Conservation (phyloP, 2,888 invertebrate species). For the Hemistola chrysoprasaria region DNA sequence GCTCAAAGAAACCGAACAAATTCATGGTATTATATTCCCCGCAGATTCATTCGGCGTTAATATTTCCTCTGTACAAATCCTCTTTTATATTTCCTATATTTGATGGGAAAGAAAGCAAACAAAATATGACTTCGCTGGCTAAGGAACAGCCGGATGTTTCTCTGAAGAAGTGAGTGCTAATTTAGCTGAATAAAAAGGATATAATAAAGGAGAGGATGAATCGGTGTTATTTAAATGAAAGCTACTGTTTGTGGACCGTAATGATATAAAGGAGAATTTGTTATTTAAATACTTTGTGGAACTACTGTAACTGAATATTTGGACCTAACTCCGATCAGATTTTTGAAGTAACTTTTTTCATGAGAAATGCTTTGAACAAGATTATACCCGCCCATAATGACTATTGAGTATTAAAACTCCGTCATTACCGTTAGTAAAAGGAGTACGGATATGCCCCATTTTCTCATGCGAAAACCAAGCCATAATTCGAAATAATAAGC, state of each 20-base stretch:
- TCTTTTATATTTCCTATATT: conserved; percentile 32
- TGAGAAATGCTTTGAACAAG: too few relatives aligned
- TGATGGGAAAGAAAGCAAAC: conserved; percentile 40
- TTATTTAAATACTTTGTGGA: too few relatives aligned
- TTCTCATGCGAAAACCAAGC: conserved; percentile 4
- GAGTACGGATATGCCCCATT: background rate
- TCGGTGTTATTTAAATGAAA: conserved; percentile 16
- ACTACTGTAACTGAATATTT: too few relatives aligned
- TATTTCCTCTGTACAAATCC: conserved; percentile 30
- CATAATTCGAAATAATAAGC: conserved; percentile 8
- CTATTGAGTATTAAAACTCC: background rate
- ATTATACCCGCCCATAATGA: too few relatives aligned
- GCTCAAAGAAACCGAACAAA: conserved; percentile 4
- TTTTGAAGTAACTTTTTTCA: too few relatives aligned
- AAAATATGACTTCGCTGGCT: conserved; percentile 38
- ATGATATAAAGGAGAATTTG: too few relatives aligned
- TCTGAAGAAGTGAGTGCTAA: conserved; percentile 48
- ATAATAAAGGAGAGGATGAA: conserved; percentile 44
- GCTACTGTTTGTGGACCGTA: conserved; percentile 3
- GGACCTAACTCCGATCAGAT: too few relatives aligned
- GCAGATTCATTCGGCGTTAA: conserved; percentile 31
- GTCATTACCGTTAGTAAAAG: background rate
- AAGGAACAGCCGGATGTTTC: conserved; percentile 34
- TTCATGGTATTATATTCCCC: conserved; percentile 14
- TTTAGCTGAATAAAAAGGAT: conserved; percentile 49